Evolutionary conservation across 2,888 invertebrate genomes (phyloP), one percentile per base, ranked within the genome.

Genomic region (Mimumesa dahlbomi): DNA sequence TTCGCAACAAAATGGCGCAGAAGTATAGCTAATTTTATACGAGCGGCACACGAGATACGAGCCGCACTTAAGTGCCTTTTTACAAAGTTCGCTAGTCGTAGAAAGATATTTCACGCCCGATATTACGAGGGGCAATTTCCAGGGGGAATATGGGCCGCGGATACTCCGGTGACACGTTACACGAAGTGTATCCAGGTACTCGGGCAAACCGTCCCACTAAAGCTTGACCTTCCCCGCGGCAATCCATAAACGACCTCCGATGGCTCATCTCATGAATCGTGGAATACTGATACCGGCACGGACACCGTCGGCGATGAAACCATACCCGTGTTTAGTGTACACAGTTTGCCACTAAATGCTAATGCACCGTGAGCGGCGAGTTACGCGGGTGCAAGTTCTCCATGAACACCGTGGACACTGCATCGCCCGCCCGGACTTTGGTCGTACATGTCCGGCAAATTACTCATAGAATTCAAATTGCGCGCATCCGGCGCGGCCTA

Each of bases 341-440:
- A 72, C 72, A 70, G 74, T 74, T 79, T 71, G 36, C 76, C 74
- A 66, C 76, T 81, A 78, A 79, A 79, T 76, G 73, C 76, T 79
- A 78, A 82, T 81, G 75, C 76, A 50, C 57, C 57, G 69, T 59
- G 65, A 66, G 57, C 63, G 45, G 43, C 40, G 65, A 77, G 66
- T 67, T 65, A 62, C 68, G 70, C 21, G 61, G 61, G 49, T n/a
- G 34, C 73, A 63, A 64, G 52, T 71, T 62, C 64, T 42, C 59
- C 45, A 34, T 59, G 65, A 73, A 68, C 53, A 54, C 11, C 43
- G 36, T 25, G 56, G 48, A n/a, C n/a, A n/a, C 13, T 29, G 16
- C 25, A 57, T 42, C 38, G 49, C 52, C 65, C 56, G 43, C n/a
- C n/a, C 34, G 38, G 36, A 14, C 62, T 45, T 19, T 21, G 43